Evolutionary conservation across 2,797 vertebrate genomes (phyloP).

Genomic region (Brachymystax lenok): DNA sequence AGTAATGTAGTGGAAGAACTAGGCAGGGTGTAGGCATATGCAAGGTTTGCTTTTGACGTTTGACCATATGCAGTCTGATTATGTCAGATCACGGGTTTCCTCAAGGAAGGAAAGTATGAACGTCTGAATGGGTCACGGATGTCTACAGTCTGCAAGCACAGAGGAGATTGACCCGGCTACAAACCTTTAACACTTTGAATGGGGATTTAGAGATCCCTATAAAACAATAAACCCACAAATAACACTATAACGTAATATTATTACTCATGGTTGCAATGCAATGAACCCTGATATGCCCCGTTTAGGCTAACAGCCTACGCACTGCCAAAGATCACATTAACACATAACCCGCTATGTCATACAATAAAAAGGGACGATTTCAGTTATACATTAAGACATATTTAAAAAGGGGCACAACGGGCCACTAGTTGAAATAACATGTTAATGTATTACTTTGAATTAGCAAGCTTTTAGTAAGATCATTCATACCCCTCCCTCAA

Average conservation of each 20-base stretch:
- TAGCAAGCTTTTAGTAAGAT: background rate
- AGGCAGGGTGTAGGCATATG: background rate
- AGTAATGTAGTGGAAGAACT: background rate
- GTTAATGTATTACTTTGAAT: background rate
- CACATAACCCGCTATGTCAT: background rate
- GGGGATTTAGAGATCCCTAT: background rate
- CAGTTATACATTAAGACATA: background rate
- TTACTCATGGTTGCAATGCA: background rate
- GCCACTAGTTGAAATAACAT: background rate
- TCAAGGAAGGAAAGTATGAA: background rate
- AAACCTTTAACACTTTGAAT: background rate
- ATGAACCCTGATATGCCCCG: background rate
- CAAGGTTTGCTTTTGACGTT: background rate
- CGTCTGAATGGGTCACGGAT: background rate
- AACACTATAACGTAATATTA: background rate
- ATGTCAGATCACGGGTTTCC: too few species aligned
- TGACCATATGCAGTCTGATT: background rate
- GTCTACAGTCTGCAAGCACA: background rate
- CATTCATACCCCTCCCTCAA: background rate
- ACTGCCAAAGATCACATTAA: background rate
- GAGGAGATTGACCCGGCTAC: background rate
- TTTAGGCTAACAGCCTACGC: background rate
- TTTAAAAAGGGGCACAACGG: background rate
- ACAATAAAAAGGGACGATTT: background rate
- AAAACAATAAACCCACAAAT: background rate